Evolutionary conservation across 2,888 invertebrate genomes (phyloP).

Genomic region (Pandemis heparana): DNA sequence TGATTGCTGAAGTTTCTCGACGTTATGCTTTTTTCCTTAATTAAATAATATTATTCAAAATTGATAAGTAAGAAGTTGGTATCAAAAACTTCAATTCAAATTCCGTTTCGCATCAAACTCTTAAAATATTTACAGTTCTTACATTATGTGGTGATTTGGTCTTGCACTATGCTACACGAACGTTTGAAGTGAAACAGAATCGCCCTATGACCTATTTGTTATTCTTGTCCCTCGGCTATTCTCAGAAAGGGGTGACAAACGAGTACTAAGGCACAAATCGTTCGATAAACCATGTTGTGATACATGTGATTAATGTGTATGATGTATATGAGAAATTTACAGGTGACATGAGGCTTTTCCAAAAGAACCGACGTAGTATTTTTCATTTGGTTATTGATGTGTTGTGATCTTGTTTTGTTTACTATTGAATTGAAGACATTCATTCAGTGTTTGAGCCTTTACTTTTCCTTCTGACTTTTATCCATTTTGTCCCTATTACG

Average conservation of each 20-base stretch:
- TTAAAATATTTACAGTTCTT: not conserved
- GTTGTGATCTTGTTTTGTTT: too few species aligned
- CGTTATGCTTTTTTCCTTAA: too few species aligned
- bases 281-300: not conserved
- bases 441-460: too few species aligned
- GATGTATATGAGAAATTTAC: not conserved
- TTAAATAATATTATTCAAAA: too few species aligned
- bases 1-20: too few species aligned
- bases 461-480: too few species aligned
- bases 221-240: constrained; percentile 20
- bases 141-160: not conserved
- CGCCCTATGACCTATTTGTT: constrained; percentile 31
- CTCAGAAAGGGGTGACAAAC: constrained; percentile 14
- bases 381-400: not conserved
- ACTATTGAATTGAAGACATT: too few species aligned
- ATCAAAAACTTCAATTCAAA: too few species aligned
- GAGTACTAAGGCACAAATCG: not conserved
- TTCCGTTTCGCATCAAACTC: too few species aligned
- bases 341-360: not conserved
- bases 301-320: not conserved
- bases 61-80: too few species aligned
- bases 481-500: too few species aligned
- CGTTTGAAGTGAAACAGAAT: not conserved
- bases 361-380: not conserved
- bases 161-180: not conserved